Conservation (phyloP, 2,113 vertebrate species). For the Lipotes vexillifer region DNA sequence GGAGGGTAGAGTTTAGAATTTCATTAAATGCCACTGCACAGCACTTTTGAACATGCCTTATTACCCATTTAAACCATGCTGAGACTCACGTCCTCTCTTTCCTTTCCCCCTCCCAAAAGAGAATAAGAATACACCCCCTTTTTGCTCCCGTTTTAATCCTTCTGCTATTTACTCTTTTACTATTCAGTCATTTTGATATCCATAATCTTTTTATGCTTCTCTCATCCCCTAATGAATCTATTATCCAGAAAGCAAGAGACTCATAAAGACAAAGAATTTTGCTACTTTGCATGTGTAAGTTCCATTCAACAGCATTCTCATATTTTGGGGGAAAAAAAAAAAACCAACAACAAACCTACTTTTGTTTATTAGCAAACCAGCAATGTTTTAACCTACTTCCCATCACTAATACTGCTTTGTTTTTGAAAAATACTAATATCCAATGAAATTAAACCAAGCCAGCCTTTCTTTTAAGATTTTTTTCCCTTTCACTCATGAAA, state of each 20-base stretch:
- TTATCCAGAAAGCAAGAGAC: conserved; percentile 9
- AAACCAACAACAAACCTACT: neutral
- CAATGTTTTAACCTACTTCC: conserved; percentile 45
- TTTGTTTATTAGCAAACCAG: conserved; percentile 57
- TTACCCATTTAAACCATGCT: conserved; percentile 48
- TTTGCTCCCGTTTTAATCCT: neutral
- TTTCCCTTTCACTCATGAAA: conserved; percentile 36
- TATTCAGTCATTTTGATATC: conserved; percentile 44
- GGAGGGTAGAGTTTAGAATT: conserved; percentile 67
- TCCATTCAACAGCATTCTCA: conserved; percentile 19
- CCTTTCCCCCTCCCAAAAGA: conserved; percentile 29
- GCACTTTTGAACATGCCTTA: conserved; percentile 46
- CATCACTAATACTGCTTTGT: conserved; percentile 15
- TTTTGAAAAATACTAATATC: conserved; percentile 59
- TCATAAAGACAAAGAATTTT: conserved; percentile 43
- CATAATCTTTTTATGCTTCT: conserved; percentile 24
- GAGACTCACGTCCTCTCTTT: conserved; percentile 29
- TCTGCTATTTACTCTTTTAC: conserved; percentile 41
- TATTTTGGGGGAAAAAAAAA: neutral
- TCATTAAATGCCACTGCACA: conserved; percentile 60
- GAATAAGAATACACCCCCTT: neutral
- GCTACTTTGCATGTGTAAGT: neutral
- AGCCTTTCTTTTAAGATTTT: neutral
- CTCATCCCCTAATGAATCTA: conserved; percentile 56
- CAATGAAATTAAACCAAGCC: conserved; percentile 60